Evolutionary conservation across 2,797 vertebrate species (phyloP).

Genomic region (Ceryle rudis): DNA sequence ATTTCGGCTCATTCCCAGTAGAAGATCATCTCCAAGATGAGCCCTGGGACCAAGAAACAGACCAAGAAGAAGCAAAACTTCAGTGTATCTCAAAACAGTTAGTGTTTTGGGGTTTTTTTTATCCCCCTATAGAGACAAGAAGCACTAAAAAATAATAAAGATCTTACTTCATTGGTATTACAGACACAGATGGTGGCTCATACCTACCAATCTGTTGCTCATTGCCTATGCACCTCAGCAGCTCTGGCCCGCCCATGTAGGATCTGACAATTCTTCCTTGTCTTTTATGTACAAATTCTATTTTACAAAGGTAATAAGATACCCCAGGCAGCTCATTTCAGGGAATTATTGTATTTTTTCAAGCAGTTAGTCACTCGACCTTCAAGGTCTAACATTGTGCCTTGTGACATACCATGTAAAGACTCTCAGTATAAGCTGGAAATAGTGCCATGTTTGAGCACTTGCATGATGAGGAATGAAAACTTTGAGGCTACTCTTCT

Average conservation of each 20-base stretch:
- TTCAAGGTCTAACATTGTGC: neutral
- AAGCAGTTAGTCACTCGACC: neutral
- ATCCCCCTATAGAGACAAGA: neutral
- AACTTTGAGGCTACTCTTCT: neutral
- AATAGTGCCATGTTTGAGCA: neutral
- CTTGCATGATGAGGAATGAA: neutral
- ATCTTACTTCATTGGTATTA: neutral
- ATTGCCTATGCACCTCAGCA: neutral
- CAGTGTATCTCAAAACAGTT: neutral
- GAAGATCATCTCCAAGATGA: neutral
- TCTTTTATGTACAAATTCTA: neutral
- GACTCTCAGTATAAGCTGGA: neutral
- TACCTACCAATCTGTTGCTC: neutral
- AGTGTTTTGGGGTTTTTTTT: neutral
- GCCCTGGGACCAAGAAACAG: neutral
- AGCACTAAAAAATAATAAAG: neutral
- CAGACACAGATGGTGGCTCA: neutral
- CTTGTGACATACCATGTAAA: neutral
- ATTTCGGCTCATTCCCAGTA: neutral
- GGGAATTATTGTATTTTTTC: conserved; percentile 5
- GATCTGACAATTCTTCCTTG: neutral
- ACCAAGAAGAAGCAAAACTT: neutral
- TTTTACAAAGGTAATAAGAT: neutral
- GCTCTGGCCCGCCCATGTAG: neutral
- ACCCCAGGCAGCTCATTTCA: neutral